phyloP scores from a whole-genome alignment of 2,888 invertebrate genomes.

The Colostygia pectinataria region DNA sequence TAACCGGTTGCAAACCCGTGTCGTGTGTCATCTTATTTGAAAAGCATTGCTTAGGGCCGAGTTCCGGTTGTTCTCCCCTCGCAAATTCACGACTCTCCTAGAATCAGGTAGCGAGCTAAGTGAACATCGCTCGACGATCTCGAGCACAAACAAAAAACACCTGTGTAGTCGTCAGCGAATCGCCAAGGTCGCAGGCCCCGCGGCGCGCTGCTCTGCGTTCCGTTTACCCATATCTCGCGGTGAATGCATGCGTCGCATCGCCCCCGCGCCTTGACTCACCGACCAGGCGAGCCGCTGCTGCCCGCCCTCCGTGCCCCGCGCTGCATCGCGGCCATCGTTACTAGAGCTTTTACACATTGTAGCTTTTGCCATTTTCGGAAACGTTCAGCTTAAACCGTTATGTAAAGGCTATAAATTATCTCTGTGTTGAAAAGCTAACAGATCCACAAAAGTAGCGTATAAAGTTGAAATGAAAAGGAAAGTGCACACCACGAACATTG shows the following conservation, averaged over 20 bases:
- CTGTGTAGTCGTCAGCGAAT: slow-evolving; percentile 80
- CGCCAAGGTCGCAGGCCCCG: slow-evolving; percentile 78
- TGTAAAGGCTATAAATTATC: not conserved
- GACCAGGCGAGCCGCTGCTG: slow-evolving; percentile 44
- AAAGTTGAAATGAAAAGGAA: slow-evolving; percentile 51
- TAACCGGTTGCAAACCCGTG: slow-evolving; percentile 25
- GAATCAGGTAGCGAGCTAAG: slow-evolving; percentile 50
- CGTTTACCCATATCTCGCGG: slow-evolving; percentile 82
- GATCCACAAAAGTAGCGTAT: slow-evolving; percentile 3
- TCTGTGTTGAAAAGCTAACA: not conserved
- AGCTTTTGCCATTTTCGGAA: slow-evolving; percentile 5
- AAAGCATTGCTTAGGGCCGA: slow-evolving; percentile 56
- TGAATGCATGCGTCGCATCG: slow-evolving; percentile 69
- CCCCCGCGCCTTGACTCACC: slow-evolving; percentile 72
- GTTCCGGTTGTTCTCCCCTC: slow-evolving; percentile 65
- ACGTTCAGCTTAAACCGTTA: not conserved
- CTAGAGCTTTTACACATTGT: slow-evolving; percentile 19
- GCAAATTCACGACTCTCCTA: slow-evolving; percentile 43
- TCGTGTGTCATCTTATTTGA: slow-evolving; percentile 35
- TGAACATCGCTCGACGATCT: slow-evolving; percentile 62
- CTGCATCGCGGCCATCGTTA: slow-evolving; percentile 36
- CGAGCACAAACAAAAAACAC: slow-evolving; percentile 79
- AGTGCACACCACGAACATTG: slow-evolving; percentile 45
- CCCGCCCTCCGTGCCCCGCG: slow-evolving; percentile 41
- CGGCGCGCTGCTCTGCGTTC: slow-evolving; percentile 72